phyloP scores from a whole-genome alignment of 2,888 invertebrate species.

The Callyntrura sp. region DNA sequence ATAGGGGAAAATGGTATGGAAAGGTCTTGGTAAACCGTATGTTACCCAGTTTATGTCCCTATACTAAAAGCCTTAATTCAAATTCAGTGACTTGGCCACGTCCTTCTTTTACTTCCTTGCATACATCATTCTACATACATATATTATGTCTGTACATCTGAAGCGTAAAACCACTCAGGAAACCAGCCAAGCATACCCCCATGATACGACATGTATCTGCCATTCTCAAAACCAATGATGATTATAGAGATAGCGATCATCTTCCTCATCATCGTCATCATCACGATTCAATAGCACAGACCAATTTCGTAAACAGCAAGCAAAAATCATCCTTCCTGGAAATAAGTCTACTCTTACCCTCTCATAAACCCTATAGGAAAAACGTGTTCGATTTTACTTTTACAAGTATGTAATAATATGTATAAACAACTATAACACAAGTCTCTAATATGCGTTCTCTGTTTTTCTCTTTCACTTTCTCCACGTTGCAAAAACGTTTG shows the following conservation, averaged over 20 bases:
- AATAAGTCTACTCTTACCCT: background rate
- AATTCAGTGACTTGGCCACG: background rate
- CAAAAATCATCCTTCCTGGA: background rate
- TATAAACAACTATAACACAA: background rate
- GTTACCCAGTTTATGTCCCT: too few relatives aligned
- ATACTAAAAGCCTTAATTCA: too few relatives aligned
- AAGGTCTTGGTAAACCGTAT: background rate
- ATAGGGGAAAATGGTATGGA: background rate
- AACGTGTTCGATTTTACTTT: background rate
- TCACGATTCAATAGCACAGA: slow-evolving; percentile 4
- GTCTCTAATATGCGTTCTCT: background rate
- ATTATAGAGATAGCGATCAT: background rate
- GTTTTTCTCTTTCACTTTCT: background rate
- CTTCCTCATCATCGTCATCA: slow-evolving; percentile 4
- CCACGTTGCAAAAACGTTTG: slow-evolving; percentile 14
- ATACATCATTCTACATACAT: background rate
- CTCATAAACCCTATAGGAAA: too few relatives aligned
- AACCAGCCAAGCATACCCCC: slow-evolving; percentile 14
- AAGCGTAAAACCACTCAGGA: slow-evolving; percentile 16
- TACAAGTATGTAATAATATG: background rate
- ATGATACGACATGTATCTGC: background rate
- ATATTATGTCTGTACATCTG: background rate
- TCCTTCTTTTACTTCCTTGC: background rate
- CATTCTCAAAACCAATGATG: slow-evolving; percentile 16
- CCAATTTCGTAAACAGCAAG: slow-evolving; percentile 28